Evolutionary conservation across 2,888 invertebrate species (phyloP).

Genomic region (Chymomyza procnemis): DNA sequence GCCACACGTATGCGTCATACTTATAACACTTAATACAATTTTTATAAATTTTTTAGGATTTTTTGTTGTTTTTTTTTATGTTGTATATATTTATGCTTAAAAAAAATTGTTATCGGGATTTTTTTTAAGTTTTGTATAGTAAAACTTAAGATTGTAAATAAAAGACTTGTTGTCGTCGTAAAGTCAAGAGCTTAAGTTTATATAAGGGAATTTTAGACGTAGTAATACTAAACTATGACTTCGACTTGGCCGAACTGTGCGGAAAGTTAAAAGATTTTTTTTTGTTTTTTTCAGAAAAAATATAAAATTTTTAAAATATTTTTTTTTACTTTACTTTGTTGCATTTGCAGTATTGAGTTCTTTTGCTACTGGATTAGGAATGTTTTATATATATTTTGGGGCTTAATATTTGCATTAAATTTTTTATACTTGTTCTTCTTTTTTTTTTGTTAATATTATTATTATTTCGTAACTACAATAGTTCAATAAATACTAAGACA

Average conservation of each 20-base stretch:
- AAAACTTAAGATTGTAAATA: not conserved
- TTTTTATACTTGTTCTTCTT: conserved; percentile 9
- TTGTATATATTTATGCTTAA: not conserved
- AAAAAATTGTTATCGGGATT: not conserved
- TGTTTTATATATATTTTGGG: conserved; percentile 29
- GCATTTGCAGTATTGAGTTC: too few species aligned
- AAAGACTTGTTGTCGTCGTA: not conserved
- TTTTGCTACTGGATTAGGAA: conserved; percentile 54
- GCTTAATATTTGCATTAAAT: too few species aligned
- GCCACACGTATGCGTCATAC: conserved; percentile 33
- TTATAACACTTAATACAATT: conserved; percentile 38
- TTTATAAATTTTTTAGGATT: conserved; percentile 22
- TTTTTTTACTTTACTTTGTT: conserved; percentile 2
- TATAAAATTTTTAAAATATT: conserved; percentile 13
- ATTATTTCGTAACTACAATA: conserved; percentile 15
- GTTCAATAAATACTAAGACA: conserved; percentile 31
- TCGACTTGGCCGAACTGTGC: not conserved
- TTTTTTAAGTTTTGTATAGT: too few species aligned
- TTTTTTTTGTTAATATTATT: not conserved
- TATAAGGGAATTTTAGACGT: not conserved
- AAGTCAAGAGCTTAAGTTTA: not conserved
- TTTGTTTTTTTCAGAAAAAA: conserved; percentile 14
- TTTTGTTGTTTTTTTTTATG: not conserved
- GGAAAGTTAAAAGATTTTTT: not conserved
- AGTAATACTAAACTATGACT: not conserved